Evolutionary conservation across 2,888 invertebrate species (phyloP).

Genomic region (Chirona hameri): DNA sequence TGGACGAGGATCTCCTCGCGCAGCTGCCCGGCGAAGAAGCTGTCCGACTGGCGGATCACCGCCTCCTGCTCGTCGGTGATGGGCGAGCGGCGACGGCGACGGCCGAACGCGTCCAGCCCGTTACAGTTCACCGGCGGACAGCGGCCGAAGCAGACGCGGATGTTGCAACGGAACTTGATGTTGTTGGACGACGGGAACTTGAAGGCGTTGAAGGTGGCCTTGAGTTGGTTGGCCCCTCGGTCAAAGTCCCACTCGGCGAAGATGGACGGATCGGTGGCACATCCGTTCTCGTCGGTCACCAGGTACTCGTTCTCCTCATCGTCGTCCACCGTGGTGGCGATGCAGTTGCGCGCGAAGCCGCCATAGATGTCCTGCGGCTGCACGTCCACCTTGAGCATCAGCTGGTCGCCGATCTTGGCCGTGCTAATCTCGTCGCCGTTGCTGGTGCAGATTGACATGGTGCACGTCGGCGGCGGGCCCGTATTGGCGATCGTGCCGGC

Average conservation of each 20-base stretch:
- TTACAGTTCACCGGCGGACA: slow-evolving; percentile 93
- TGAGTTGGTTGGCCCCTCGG: slow-evolving; percentile 74
- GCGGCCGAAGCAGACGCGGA: slow-evolving; percentile 88
- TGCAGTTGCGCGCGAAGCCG: slow-evolving; percentile 87
- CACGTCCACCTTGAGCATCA: slow-evolving; percentile 79
- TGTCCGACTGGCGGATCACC: slow-evolving; percentile 59
- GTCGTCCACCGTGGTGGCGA: slow-evolving; percentile 75
- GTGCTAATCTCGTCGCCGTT: slow-evolving; percentile 83
- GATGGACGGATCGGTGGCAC: slow-evolving; percentile 86
- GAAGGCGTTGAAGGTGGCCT: slow-evolving; percentile 88
- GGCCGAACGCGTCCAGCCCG: slow-evolving; percentile 84
- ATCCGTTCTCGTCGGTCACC: slow-evolving; percentile 90
- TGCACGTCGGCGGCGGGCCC: slow-evolving; percentile 86
- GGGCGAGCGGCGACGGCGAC: slow-evolving; percentile 58
- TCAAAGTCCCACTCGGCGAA: slow-evolving; percentile 92
- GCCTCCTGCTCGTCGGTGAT: slow-evolving; percentile 40
- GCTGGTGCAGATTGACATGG: slow-evolving; percentile 84
- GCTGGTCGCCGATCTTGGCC: slow-evolving; percentile 86
- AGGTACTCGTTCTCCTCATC: slow-evolving; percentile 87
- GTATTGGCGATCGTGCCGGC: slow-evolving; percentile 94
- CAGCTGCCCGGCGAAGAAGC: slow-evolving; percentile 68
- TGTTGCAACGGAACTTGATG: slow-evolving; percentile 92
- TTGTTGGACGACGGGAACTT: slow-evolving; percentile 93
- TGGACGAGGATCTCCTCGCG: slow-evolving; percentile 90
- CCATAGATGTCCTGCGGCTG: slow-evolving; percentile 83